These are phyloP conservation scores for Fistularia tabacaria DNA, from an alignment of 2,797 vertebrate genomes.

Conservation along the genomic window DNA sequence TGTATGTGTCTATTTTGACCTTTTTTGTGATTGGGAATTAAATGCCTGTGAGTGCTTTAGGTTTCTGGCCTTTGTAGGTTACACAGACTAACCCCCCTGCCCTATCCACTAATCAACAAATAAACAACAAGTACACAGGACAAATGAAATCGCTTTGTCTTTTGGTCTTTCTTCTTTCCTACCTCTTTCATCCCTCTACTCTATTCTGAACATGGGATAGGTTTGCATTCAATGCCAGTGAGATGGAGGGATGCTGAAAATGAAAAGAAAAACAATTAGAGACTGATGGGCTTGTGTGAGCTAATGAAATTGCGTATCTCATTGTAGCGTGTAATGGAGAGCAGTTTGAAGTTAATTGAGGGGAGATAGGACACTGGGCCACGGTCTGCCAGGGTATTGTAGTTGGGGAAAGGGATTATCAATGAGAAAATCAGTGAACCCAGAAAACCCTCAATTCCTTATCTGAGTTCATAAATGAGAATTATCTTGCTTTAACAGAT, in stretches of 20 bases:
- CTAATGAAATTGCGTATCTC: constrained; percentile 72
- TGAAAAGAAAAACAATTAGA: constrained; percentile 73
- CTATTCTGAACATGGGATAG: constrained; percentile 32
- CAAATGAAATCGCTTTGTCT: constrained; percentile 10
- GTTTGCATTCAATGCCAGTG: constrained; percentile 26
- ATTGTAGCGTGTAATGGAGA: constrained; percentile 78
- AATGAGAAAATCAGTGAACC: constrained; percentile 56
- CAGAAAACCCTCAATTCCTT: constrained; percentile 46
- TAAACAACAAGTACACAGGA: constrained; percentile 43
- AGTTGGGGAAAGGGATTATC: constrained; percentile 50
- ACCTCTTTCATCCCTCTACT: constrained; percentile 27
- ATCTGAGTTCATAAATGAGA: constrained; percentile 53
- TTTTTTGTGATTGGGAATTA: constrained; percentile 68
- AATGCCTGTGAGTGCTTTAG: constrained; percentile 45
- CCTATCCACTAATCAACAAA: constrained; percentile 41
- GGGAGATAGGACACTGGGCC: constrained; percentile 68
- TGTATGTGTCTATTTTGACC: constrained; percentile 52
- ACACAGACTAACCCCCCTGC: constrained; percentile 35
- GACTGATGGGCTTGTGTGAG: constrained; percentile 60
- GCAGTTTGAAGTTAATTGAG: constrained; percentile 78
- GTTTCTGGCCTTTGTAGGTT: constrained; percentile 64
- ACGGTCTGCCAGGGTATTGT: constrained; percentile 53
- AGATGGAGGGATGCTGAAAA: constrained; percentile 53
- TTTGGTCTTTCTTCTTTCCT: not conserved
- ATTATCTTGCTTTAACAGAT: constrained; percentile 57